Base-by-base conservation (phyloP, 2,888 invertebrate species). In the Caenorhabditis afra region DNA sequence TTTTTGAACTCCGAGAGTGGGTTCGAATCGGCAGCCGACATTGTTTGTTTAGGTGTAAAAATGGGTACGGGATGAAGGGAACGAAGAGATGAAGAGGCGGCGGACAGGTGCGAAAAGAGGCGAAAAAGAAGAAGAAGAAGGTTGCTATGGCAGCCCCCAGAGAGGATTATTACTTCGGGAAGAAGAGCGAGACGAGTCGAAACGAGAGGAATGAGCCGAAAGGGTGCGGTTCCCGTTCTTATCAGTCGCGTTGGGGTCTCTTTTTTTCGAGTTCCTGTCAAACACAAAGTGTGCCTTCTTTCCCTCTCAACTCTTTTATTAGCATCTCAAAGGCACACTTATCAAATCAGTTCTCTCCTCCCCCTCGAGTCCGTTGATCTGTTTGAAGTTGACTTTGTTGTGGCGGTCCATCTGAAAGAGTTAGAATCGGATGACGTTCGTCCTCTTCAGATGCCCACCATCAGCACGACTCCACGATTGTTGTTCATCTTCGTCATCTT, bases 381-480 rank as follows among this genome's bases (percentile, higher is more conserved):
- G 20, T 44, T 77, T 77, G 59, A 77, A 77, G 0, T 49, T 37
- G n/a, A 62, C 58, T 47, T 65, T 59, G 37, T 59, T 77, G 18
- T 45, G 64, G 37, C 67, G 64, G 20, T 77, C 68, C 76, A 70
- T 77, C 75, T 75, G 66, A 7, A 73, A 8, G 16, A 22, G 4
- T n/a, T 1, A 35, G 18, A 57, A 18, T 18, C 8, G 20, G 41
- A 57, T 3, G 20, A 41, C n/a, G 10, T 39, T 0, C 44, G 10
- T 39, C 8, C 10, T 8, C 3, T 20, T 29, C 14, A 11, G 7
- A 29, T 18, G 16, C 18, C 39, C 11, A 75, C 75, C 70, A 71
- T 65, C 77, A 77, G 70, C 16, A 77, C 77, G 29, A 71, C 57
- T 53, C 77, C 77, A n/a, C 45, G 55, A 53, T 77, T 77, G 22